phyloP scores from a whole-genome alignment of 2,888 invertebrate genomes.

The Oeneis ivallda region DNA sequence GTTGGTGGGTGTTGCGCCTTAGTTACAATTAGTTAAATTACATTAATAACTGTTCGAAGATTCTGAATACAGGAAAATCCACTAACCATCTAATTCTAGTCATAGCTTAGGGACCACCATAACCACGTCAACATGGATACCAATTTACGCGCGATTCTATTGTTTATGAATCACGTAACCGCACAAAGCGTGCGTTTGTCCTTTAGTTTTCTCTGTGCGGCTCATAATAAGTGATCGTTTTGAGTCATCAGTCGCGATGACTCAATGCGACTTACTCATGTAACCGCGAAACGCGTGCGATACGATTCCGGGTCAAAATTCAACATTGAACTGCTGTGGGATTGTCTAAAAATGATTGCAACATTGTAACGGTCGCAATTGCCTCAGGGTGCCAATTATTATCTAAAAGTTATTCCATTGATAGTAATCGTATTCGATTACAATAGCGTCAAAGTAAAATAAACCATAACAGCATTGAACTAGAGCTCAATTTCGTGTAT shows the following conservation, averaged over 20 bases:
- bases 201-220: constrained; percentile 44
- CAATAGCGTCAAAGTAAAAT: too few relatives aligned
- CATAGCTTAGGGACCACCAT: background rate
- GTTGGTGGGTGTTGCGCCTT: too few relatives aligned
- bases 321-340: background rate
- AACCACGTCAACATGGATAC: background rate
- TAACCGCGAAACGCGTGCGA: constrained; percentile 23
- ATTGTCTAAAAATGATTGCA: too few relatives aligned
- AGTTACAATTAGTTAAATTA: too few relatives aligned
- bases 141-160: constrained; percentile 9
- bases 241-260: constrained; percentile 42
- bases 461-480: too few relatives aligned
- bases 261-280: constrained; percentile 48
- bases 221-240: constrained; percentile 48
- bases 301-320: constrained; percentile 8
- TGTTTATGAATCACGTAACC: constrained; percentile 36
- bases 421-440: too few relatives aligned
- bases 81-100: background rate
- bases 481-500: too few relatives aligned
- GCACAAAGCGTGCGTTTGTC: constrained; percentile 37
- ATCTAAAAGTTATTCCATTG: too few relatives aligned
- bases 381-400: too few relatives aligned
- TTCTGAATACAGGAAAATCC: background rate
- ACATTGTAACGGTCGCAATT: too few relatives aligned
- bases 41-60: background rate